phyloP scores from a whole-genome alignment of 2,797 vertebrate genomes.

The Xenentodon cancila region DNA sequence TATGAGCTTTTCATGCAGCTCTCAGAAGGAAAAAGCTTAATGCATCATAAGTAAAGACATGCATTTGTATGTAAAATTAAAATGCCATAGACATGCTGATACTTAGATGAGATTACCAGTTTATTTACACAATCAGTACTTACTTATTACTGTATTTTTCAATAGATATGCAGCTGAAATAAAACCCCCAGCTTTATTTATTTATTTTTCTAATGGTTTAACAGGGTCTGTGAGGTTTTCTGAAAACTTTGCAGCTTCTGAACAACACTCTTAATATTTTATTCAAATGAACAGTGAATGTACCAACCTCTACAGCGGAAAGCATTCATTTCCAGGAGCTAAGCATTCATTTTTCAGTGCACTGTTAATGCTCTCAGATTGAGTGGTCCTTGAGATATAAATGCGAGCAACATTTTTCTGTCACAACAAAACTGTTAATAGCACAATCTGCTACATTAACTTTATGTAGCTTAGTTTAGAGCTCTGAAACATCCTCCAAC shows the following conservation, averaged over 20 bases:
- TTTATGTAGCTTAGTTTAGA: conserved; percentile 24
- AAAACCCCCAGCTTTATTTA: too few species aligned
- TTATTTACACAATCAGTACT: too few species aligned
- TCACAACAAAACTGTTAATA: conserved; percentile 35
- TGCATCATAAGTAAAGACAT: too few species aligned
- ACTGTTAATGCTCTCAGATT: conserved; percentile 44
- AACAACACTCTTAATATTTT: conserved; percentile 34
- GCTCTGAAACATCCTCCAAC: conserved; percentile 4
- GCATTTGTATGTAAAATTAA: too few species aligned
- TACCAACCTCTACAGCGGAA: conserved; percentile 35
- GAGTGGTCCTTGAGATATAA: conserved; percentile 48
- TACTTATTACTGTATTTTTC: too few species aligned
- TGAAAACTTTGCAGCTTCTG: conserved; percentile 2
- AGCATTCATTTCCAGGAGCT: conserved; percentile 55
- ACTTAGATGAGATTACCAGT: too few species aligned
- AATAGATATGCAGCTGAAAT: too few species aligned
- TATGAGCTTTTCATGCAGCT: too few species aligned
- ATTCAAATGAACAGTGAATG: conserved; percentile 40
- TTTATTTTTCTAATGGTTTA: too few species aligned
- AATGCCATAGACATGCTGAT: too few species aligned
- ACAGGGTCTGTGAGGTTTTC: too few species aligned
- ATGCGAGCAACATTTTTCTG: conserved; percentile 23
- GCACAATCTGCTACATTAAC: background rate
- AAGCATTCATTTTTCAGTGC: conserved; percentile 52
- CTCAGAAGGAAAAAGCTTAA: too few species aligned